Base-by-base conservation (phyloP, 2,113 vertebrate species). In the Crocuta crocuta region DNA sequence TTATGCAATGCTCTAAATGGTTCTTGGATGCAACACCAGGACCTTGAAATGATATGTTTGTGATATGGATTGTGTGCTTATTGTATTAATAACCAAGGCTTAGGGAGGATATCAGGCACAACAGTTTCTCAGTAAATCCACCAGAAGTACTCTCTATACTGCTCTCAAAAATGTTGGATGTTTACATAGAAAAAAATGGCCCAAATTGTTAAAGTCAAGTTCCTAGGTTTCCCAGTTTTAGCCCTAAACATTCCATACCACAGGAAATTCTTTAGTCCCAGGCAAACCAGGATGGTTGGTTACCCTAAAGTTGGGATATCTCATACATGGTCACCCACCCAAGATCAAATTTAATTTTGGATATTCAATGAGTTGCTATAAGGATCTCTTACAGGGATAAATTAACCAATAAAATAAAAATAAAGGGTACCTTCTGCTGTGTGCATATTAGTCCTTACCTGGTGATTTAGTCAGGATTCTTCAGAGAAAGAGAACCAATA, bases 1-100 rank as follows among this genome's bases (percentile, higher is more conserved):
- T 99, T 98, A 98, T 97, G 89, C 92, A 97, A 98, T 97, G 85
- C 84, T 95, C 55, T 73, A 90, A 98, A 94, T 83, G 96, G 89
- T 98, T 91, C 96, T 98, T 98, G 98, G 98, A 76, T 74, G 66
- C 21, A 21, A 0, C 33, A 2, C 43, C n/a, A 82, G 95, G 89
- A 78, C 93, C 89, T 70, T 97, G n/a, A 13, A 94, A 61, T 74
- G 95, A 93, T 80, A 96, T 70, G 94, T 96, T 97, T 97, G 92
- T 5, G 92, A 97, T 97, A 94, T 26, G 2, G 43, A 80, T 79
- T 96, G 84, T 68, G 87, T 1, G 1, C 74, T 98, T 28, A 0
- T 11, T 94, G 48, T 31, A 88, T 87, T 48, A 96, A 95, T 66
- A 97, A 95, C 63, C 78, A 92, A 91, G 39, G 80, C 16, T 7